These are phyloP conservation scores for Xiphorhynchus elegans DNA, from an alignment of 2,113 vertebrate genomes.

Conservation along the genomic window DNA sequence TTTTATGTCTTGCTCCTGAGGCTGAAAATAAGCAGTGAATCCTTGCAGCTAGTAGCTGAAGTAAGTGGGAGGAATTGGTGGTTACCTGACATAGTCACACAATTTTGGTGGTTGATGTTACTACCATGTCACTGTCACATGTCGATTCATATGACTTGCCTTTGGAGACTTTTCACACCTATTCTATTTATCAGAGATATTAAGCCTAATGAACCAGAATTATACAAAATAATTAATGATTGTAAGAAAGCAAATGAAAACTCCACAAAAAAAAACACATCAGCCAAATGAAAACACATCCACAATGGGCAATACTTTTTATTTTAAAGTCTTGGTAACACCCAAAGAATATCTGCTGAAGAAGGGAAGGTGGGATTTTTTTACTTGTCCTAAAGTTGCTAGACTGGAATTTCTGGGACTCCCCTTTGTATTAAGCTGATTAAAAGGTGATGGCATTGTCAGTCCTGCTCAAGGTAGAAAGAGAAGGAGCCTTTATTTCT, in stretches of 20 bases:
- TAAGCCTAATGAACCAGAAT: background rate
- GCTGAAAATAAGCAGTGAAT: too few species aligned
- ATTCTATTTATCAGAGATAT: background rate
- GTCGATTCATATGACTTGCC: accelerated
- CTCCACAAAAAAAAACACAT: background rate
- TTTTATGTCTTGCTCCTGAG: background rate
- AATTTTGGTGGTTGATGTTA: background rate
- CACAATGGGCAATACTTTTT: background rate
- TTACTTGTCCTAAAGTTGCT: background rate
- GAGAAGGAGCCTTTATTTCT: background rate
- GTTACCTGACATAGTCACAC: background rate
- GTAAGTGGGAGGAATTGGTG: background rate
- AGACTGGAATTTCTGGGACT: background rate
- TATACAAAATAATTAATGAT: background rate
- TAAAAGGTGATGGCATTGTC: background rate
- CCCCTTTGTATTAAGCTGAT: background rate
- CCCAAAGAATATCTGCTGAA: background rate
- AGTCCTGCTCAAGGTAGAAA: background rate
- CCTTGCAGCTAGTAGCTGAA: background rate
- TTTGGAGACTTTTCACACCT: background rate
- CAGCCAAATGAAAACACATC: background rate
- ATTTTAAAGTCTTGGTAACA: background rate
- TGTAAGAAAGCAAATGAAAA: background rate
- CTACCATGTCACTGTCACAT: background rate
- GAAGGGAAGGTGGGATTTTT: background rate